These are phyloP conservation scores for Synergus gifuensis DNA, from an alignment of 2,888 invertebrate species.

Conservation along the genomic window DNA sequence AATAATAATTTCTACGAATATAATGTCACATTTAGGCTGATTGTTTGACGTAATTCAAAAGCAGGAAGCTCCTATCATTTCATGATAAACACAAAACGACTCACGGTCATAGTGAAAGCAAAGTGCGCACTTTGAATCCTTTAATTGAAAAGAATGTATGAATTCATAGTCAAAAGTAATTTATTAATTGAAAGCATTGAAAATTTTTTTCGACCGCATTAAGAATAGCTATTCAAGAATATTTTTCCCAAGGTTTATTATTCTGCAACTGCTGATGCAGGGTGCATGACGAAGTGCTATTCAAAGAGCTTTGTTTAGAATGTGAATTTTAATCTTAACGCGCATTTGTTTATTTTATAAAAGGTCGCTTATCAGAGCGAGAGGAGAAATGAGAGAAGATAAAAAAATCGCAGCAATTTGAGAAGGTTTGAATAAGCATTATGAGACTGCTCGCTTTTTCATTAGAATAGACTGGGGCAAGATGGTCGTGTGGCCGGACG, in stretches of 20 bases:
- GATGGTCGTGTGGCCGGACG: conserved; percentile 44
- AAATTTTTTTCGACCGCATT: background rate
- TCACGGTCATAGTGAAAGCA: conserved; percentile 24
- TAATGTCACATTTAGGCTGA: background rate
- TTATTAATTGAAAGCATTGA: background rate
- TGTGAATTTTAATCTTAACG: conserved; percentile 15
- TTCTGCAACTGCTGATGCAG: conserved; percentile 16
- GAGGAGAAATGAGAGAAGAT: conserved; percentile 23
- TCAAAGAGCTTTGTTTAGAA: conserved; percentile 31
- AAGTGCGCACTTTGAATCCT: conserved; percentile 1
- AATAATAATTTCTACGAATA: background rate
- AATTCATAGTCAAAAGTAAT: background rate
- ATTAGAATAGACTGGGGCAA: conserved; percentile 27
- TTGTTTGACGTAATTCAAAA: conserved; percentile 26
- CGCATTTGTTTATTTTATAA: conserved; percentile 10
- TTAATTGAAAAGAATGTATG: background rate
- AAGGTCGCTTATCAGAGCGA: conserved; percentile 15
- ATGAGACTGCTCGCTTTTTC: conserved; percentile 29
- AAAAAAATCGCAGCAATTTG: conserved; percentile 37
- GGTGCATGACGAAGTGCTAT: background rate
- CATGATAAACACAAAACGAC: conserved; percentile 6
- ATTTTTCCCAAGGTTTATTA: background rate
- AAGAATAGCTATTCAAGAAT: background rate
- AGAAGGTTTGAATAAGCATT: conserved; percentile 37
- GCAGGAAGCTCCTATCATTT: conserved; percentile 29